These are phyloP conservation scores for Oreamnos americanus DNA, from an alignment of 2,113 vertebrate genomes.

Conservation along the genomic window DNA sequence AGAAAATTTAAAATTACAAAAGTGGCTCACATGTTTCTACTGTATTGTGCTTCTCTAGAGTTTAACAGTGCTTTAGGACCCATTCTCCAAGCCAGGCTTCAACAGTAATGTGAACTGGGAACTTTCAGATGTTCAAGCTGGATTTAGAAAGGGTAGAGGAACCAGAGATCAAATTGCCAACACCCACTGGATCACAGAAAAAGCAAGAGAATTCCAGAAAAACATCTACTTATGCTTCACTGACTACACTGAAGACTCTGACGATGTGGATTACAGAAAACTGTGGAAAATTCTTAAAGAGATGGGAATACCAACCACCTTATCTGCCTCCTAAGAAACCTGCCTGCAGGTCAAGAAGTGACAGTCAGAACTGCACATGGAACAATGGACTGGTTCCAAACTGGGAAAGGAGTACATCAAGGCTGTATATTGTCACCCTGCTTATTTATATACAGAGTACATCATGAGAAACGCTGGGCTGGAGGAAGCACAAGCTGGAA, in stretches of 20 bases:
- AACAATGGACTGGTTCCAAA: no score
- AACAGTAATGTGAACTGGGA: neutral
- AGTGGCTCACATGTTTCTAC: neutral
- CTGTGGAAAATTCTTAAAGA: neutral
- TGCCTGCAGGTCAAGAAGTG: no score
- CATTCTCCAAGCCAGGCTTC: neutral
- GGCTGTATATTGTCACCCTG: no score
- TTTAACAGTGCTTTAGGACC: neutral
- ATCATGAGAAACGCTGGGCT: neutral
- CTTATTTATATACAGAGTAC: neutral
- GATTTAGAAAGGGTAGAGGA: neutral
- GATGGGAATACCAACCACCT: neutral
- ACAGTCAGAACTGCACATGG: no score
- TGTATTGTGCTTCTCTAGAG: neutral
- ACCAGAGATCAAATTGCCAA: neutral
- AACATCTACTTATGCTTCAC: neutral
- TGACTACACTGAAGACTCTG: neutral
- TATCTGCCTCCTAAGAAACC: neutral
- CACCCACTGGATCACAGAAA: neutral
- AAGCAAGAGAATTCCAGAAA: neutral
- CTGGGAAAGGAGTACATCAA: neutral
- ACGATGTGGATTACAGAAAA: neutral
- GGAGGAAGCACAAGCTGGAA: neutral
- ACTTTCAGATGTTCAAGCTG: neutral
- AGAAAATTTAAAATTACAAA: neutral